Evolutionary conservation across 2,113 vertebrate genomes (phyloP).

Genomic region (Eolophus roseicapilla): DNA sequence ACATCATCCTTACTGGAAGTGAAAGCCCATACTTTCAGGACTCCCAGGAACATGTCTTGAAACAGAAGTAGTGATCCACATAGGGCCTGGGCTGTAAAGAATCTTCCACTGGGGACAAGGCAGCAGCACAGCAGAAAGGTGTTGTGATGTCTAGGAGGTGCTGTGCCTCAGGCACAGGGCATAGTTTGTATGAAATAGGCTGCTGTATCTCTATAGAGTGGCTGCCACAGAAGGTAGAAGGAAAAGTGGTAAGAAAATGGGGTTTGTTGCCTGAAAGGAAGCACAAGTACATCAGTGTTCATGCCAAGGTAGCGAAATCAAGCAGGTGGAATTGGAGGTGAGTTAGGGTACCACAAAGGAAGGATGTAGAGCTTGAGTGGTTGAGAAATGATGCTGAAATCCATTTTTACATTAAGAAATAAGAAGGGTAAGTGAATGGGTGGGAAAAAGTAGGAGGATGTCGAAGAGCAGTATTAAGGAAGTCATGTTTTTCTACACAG

Average conservation of each 20-base stretch:
- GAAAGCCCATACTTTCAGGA: neutral
- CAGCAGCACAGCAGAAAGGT: neutral
- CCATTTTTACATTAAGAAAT: neutral
- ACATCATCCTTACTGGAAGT: neutral
- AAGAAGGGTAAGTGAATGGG: neutral
- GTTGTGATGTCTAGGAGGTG: fast-evolving
- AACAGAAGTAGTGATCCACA: neutral
- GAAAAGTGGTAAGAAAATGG: neutral
- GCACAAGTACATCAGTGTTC: neutral
- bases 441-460: neutral
- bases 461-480: neutral
- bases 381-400: neutral
- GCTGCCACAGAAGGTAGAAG: neutral
- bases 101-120: neutral
- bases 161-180: neutral
- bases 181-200: neutral
- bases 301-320: neutral
- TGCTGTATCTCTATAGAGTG: neutral
- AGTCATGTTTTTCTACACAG: neutral
- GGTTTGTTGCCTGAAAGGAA: neutral
- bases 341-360: neutral
- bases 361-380: neutral
- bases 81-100: neutral
- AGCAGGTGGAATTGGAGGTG: neutral
- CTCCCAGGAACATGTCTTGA: neutral